Evolutionary conservation across 2,888 invertebrate genomes (phyloP).

Genomic region (Andrena fulva): DNA sequence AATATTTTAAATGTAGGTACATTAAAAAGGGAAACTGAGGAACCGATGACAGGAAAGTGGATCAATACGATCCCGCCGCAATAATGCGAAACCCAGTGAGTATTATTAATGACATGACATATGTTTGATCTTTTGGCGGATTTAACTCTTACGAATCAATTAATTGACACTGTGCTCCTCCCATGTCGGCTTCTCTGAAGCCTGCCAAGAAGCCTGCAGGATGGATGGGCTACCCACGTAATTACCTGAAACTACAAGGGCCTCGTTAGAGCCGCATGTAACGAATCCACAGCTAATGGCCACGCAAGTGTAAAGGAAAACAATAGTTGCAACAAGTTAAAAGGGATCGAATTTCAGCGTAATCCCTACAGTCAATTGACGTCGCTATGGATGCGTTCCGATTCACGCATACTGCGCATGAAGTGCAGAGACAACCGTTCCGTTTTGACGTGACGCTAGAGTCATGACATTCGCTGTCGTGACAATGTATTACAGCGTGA

Average conservation of each 20-base stretch:
- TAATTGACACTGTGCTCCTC: constrained; percentile 54
- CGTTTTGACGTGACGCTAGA: too few species aligned
- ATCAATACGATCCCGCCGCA: not conserved
- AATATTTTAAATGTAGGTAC: not conserved
- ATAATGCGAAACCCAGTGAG: not conserved
- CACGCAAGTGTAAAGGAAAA: constrained; percentile 46
- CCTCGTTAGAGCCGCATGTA: constrained; percentile 97
- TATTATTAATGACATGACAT: not conserved
- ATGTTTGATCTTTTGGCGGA: not conserved
- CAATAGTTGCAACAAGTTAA: constrained; percentile 34
- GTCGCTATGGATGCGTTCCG: constrained; percentile 18
- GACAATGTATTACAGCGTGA: too few species aligned
- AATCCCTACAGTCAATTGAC: constrained; percentile 51
- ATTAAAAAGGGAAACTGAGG: not conserved
- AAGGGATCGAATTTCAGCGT: constrained; percentile 39
- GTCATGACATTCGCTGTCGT: too few species aligned
- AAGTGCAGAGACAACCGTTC: too few species aligned
- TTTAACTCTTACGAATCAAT: constrained; percentile 50
- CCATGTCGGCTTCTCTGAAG: constrained; percentile 30
- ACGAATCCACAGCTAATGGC: constrained; percentile 95
- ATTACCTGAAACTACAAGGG: constrained; percentile 96
- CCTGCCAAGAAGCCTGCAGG: not conserved
- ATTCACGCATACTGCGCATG: too few species aligned
- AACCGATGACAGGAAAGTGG: not conserved
- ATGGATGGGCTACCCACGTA: not conserved